These are phyloP conservation scores for Pimpla rufipes DNA, from an alignment of 2,888 invertebrate genomes.

Conservation along the genomic window DNA sequence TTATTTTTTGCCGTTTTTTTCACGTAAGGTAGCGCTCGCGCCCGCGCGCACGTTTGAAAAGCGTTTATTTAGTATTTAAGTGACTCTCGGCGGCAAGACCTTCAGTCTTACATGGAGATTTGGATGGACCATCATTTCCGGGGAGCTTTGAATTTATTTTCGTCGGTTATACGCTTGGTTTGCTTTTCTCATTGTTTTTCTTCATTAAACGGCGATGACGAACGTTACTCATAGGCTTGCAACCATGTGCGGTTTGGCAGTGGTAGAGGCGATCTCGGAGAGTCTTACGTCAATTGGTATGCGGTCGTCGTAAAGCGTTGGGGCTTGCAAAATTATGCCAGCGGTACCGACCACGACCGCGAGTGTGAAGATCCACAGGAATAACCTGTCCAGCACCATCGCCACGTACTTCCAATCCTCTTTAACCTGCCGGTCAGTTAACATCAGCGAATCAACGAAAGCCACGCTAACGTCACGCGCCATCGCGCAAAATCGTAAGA, in stretches of 20 bases:
- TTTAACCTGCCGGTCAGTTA: constrained; percentile 89
- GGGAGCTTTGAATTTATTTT: constrained; percentile 60
- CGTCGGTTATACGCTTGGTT: constrained; percentile 25
- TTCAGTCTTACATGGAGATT: constrained; percentile 49
- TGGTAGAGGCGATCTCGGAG: constrained; percentile 95
- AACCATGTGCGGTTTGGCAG: constrained; percentile 92
- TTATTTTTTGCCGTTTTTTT: background rate
- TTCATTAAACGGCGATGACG: constrained; percentile 57
- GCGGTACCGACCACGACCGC: constrained; percentile 97
- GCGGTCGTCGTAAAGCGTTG: constrained; percentile 96
- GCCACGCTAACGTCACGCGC: too few species aligned
- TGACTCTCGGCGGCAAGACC: constrained; percentile 53
- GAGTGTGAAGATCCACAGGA: constrained; percentile 98
- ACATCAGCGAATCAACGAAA: background rate
- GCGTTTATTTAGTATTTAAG: constrained; percentile 46
- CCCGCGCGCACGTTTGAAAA: constrained; percentile 63
- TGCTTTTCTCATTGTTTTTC: constrained; percentile 3
- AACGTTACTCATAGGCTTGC: constrained; percentile 83
- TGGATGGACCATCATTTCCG: constrained; percentile 65
- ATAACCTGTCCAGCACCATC: constrained; percentile 98
- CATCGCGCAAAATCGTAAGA: too few species aligned
- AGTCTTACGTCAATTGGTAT: constrained; percentile 95
- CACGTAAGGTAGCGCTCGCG: constrained; percentile 64
- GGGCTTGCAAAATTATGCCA: constrained; percentile 97
- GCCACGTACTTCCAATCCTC: constrained; percentile 99